Conservation (phyloP, 2,113 vertebrate genomes). For the Glareola pratincola region DNA sequence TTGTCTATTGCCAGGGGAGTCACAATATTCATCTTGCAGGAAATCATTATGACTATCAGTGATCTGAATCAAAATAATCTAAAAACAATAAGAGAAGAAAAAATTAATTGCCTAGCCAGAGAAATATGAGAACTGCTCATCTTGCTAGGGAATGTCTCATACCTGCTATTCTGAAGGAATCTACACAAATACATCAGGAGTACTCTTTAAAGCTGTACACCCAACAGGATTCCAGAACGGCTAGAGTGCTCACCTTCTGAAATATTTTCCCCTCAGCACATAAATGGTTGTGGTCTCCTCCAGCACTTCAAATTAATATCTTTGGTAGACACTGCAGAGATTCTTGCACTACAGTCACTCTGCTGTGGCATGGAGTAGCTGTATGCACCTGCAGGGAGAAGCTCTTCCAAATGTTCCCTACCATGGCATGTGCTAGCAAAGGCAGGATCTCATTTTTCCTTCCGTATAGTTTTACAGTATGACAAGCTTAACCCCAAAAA, state of each 20-base stretch:
- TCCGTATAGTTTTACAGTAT: neutral
- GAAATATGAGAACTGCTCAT: neutral
- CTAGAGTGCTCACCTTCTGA: neutral
- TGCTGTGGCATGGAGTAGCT: neutral
- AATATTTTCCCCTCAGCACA: neutral
- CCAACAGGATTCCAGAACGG: neutral
- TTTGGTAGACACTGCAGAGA: slow-evolving; percentile 53
- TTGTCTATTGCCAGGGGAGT: neutral
- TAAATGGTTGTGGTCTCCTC: neutral
- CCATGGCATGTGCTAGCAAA: neutral
- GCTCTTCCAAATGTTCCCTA: neutral
- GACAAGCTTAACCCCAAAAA: neutral
- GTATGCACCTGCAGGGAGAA: neutral
- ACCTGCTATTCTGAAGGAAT: neutral
- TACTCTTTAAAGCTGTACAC: slow-evolving; percentile 18
- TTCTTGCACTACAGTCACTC: neutral
- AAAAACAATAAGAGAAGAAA: neutral
- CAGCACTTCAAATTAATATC: slow-evolving; percentile 12
- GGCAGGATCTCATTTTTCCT: neutral
- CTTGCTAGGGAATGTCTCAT: neutral
- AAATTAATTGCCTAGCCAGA: neutral
- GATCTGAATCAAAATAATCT: neutral
- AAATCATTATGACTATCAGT: neutral
- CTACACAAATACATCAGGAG: slow-evolving; percentile 5
- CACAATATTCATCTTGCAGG: neutral